Base-by-base conservation (phyloP, 1,140 invertebrate species). In the Aphis craccivora region DNA sequence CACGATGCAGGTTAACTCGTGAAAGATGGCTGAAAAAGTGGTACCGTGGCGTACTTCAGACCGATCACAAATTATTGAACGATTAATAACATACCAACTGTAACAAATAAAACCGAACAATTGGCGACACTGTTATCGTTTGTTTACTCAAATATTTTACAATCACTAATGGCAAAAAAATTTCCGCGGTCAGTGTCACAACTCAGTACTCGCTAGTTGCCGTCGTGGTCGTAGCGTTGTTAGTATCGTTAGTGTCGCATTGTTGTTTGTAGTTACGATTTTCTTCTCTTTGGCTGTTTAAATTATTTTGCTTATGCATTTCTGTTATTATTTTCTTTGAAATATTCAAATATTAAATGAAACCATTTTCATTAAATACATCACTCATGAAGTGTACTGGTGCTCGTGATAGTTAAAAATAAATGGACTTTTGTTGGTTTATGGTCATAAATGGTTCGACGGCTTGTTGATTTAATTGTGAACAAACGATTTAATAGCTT, bases 91-190 rank as follows among this genome's bases (percentile, higher is more conserved):
- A 51, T 51, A 76, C 60, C 60, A 76, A 76, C 60, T 67, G 60
- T 4, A 67, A n/a, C 3, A 18, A 67, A 67, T 67, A 67, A 67
- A 45, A 30, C 5, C 14, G 4, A 88, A 43, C 11, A 20, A 22
- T 37, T 89, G 87, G 87, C 51, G 22, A 35, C 48, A 89, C 87
- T 67, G 88, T 30, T 3, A 1, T 8, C 11, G 37, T 90, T 90
- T 90, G 89, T 90, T 90, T 90, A 90, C 89, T 22, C 67, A 90
- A 43, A 67, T 67, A 45, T 67, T 90, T 90, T 67, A 90, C 55
- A 90, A 90, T 90, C 89, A 90, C 89, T 90, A 67, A 43, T 60
- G 43, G 35, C 6, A 43, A 67, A 90, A 90, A 60, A 90, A 60
- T 90, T 90, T 60, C 89, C 53, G 89, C 89, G 89, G 89, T 67